A percentile compares a stretch with the other conserved stretches of the same genome.
These are phyloP conservation scores for Drosophila tani DNA, from an alignment of 1,140 invertebrate species.

Conservation along the genomic window DNA sequence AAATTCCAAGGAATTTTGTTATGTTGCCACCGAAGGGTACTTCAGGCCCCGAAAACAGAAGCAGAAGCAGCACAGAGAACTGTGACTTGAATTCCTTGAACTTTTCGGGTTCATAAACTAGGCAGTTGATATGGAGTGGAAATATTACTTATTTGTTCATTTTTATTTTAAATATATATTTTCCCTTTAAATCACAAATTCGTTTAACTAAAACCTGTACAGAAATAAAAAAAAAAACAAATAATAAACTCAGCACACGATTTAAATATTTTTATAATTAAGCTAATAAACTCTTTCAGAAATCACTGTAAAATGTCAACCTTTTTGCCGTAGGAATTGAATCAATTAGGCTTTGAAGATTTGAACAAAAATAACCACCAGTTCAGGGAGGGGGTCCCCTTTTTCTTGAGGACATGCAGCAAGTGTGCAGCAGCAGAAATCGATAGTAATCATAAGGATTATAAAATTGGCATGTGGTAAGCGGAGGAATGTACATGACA, in stretches of 20 bases:
- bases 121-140: no score
- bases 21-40: conserved; percentile 2
- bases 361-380: conserved; percentile 1
- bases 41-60: not conserved
- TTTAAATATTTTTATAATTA: not conserved
- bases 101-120: no score
- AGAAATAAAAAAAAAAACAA: no score
- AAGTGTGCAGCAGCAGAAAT: conserved; percentile 2
- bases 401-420: not conserved
- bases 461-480: conserved; percentile 33
- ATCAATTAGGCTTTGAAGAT: not conserved
- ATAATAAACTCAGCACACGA: no score
- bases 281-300: not conserved
- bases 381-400: not conserved
- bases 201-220: no score
- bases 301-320: conserved; percentile 1
- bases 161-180: no score
- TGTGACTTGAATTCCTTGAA: no score
- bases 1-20: conserved; percentile 9
- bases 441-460: conserved; percentile 25
- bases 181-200: no score
- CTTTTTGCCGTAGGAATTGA: not conserved
- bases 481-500: conserved; percentile 10
- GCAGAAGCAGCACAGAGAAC: no score
- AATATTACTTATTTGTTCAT: no score